Conservation (phyloP, 2,888 invertebrate genomes). For the Andrena bicolor region DNA sequence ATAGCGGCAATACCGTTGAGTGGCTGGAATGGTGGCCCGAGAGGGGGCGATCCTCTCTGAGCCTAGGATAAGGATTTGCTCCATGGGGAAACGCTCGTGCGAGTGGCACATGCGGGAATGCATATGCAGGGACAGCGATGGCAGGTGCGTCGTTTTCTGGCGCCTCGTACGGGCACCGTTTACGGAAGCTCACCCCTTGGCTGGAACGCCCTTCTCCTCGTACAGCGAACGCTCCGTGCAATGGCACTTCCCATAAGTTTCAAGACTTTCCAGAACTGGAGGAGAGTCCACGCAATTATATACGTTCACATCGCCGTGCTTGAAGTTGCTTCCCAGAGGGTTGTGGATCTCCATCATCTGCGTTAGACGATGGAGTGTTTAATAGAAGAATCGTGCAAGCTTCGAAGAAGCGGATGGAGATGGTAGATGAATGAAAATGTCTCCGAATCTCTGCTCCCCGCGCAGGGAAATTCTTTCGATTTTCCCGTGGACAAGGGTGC, state of each 20-base stretch:
- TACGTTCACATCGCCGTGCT: no score
- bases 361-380: no score
- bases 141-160: slow-evolving; percentile 70
- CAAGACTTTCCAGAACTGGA: no score
- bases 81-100: slow-evolving; percentile 78
- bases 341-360: no score
- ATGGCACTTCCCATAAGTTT: no score
- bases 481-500: slow-evolving; percentile 53
- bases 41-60: slow-evolving; percentile 67
- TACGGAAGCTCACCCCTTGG: background rate
- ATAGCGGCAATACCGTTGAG: slow-evolving; percentile 83
- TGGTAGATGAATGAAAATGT: background rate
- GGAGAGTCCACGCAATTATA: no score
- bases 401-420: background rate
- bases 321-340: no score
- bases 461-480: slow-evolving; percentile 15
- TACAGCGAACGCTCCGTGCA: no score
- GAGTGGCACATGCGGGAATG: slow-evolving; percentile 78
- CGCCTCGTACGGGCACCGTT: slow-evolving; percentile 38
- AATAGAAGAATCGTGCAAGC: background rate
- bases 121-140: slow-evolving; percentile 79
- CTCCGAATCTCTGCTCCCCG: background rate
- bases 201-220: no score
- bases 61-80: slow-evolving; percentile 79
- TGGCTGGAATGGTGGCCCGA: slow-evolving; percentile 77